A percentile compares a stretch with the other conserved stretches of the same genome.
These are phyloP conservation scores for Ramphastos sulfuratus DNA, from an alignment of 2,113 vertebrate species.

Conservation along the genomic window DNA sequence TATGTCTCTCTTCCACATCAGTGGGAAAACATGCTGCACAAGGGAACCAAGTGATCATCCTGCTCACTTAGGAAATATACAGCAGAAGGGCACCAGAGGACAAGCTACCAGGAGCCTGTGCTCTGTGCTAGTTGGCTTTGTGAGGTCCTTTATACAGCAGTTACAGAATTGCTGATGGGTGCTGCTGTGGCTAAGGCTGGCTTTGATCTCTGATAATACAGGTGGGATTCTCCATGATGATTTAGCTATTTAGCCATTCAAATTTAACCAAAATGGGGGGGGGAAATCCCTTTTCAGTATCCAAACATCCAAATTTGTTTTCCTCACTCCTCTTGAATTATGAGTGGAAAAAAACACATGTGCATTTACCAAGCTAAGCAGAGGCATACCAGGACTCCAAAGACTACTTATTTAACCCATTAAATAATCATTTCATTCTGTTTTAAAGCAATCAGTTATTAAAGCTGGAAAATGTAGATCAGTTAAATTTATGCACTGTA, in stretches of 20 bases:
- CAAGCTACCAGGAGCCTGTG: not conserved
- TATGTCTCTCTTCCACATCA: not conserved
- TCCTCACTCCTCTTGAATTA: not conserved
- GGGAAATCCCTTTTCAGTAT: not conserved
- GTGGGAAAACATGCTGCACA: not conserved
- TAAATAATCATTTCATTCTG: not conserved
- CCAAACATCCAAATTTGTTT: not conserved
- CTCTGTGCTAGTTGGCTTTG: not conserved
- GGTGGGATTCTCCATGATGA: not conserved
- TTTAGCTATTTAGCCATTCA: not conserved
- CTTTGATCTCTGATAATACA: not conserved
- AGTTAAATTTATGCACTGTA: not conserved
- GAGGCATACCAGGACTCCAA: not conserved
- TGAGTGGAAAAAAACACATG: not conserved
- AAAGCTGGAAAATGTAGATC: not conserved
- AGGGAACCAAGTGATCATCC: not conserved
- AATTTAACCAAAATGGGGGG: not conserved
- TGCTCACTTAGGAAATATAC: not conserved
- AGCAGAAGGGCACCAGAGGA: not conserved
- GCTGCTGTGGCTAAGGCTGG: not conserved
- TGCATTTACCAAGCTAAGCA: not conserved
- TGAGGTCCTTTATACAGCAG: not conserved
- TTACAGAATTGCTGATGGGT: not conserved
- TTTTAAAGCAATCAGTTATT: not conserved
- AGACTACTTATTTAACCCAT: not conserved